phyloP scores from a whole-genome alignment of 1,140 invertebrate genomes.

The Diabrotica virgifera region DNA sequence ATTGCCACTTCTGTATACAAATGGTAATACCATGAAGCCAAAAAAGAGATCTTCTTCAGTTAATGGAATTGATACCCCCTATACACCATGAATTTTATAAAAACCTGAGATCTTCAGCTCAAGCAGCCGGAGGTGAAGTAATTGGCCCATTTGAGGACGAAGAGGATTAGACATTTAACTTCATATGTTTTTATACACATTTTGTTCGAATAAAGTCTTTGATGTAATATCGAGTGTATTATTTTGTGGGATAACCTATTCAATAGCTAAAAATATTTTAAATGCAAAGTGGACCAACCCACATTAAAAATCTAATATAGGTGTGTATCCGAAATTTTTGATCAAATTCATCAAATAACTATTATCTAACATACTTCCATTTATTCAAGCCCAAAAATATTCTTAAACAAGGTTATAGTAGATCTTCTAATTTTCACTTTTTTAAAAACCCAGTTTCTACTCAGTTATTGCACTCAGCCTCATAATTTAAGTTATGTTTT shows the following conservation, averaged over 20 bases:
- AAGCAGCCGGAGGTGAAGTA: constrained; percentile 6
- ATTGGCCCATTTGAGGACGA: neutral
- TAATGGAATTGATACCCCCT: constrained; percentile 19
- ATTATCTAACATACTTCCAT: neutral
- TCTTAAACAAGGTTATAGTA: neutral
- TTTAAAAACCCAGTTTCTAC: too few relatives aligned
- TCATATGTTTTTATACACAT: constrained; percentile 2
- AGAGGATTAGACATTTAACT: neutral
- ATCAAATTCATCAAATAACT: neutral
- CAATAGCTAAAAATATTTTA: neutral
- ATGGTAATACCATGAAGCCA: constrained; percentile 1
- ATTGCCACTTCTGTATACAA: constrained; percentile 11
- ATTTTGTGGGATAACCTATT: neutral
- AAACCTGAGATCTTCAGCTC: constrained; percentile 6
- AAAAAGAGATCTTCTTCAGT: constrained; percentile 15
- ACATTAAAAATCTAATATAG: constrained; percentile 12
- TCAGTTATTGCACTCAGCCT: too few relatives aligned
- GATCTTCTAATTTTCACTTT: too few relatives aligned
- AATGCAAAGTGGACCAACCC: neutral
- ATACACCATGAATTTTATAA: constrained; percentile 14
- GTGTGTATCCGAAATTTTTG: neutral
- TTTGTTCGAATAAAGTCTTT: neutral
- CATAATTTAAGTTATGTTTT: too few relatives aligned
- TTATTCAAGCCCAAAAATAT: neutral
- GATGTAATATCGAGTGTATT: neutral